phyloP scores from a whole-genome alignment of 2,113 vertebrate species.

The Larimichthys polyactis region DNA sequence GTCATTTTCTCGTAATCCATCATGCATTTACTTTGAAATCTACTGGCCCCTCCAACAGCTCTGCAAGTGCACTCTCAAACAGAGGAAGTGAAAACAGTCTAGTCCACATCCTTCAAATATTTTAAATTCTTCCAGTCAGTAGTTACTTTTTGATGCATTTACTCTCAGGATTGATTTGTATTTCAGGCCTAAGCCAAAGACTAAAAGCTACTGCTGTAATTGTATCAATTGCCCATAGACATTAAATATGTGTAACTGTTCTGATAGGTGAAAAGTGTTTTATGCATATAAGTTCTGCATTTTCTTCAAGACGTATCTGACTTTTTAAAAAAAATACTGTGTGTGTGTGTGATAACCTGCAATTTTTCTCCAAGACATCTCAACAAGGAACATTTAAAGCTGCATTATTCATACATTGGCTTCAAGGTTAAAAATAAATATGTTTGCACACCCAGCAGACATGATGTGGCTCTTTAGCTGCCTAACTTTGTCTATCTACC shows the following conservation, averaged over 20 bases:
- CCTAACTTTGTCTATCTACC: no score
- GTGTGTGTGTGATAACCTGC: no score
- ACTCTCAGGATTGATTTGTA: slow-evolving; percentile 2
- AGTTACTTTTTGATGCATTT: background rate
- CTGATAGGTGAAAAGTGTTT: background rate
- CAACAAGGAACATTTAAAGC: no score
- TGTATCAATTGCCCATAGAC: background rate
- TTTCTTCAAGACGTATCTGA: background rate
- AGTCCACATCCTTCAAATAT: background rate
- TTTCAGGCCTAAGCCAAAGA: background rate
- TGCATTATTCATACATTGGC: no score
- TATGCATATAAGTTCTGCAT: background rate
- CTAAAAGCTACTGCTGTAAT: background rate
- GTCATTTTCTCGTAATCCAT: background rate
- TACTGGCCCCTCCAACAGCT: background rate
- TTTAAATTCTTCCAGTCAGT: background rate
- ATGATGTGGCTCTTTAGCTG: no score
- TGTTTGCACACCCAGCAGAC: no score
- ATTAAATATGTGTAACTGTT: background rate
- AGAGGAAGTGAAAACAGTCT: background rate
- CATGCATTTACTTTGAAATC: slow-evolving; percentile 4
- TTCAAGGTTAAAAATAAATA: no score
- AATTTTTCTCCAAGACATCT: background rate
- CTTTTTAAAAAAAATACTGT: no score
- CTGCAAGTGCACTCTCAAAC: background rate